phyloP scores from a whole-genome alignment of 2,888 invertebrate species.

The Pemphredon lugubris region DNA sequence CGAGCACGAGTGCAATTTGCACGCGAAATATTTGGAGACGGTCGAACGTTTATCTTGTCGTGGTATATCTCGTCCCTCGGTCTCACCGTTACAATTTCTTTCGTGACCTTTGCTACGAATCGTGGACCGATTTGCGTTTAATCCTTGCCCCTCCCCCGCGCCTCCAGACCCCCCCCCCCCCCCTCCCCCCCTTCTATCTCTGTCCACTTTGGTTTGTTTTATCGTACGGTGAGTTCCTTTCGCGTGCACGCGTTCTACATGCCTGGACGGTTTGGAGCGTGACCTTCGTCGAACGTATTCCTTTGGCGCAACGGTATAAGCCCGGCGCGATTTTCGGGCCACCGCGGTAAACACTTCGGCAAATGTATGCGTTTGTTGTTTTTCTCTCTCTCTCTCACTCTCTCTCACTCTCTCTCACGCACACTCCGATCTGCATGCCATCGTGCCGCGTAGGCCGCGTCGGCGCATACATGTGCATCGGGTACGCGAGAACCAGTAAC shows the following conservation, averaged over 20 bases:
- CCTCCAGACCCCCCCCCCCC: too few species aligned
- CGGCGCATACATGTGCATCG: constrained; percentile 16
- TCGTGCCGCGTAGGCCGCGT: constrained; percentile 30
- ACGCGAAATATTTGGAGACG: too few species aligned
- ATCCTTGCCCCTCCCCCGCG: too few species aligned
- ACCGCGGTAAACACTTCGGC: constrained; percentile 31
- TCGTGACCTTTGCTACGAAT: too few species aligned
- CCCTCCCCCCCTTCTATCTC: background rate
- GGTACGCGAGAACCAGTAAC: constrained; percentile 61
- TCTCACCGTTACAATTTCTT: too few species aligned
- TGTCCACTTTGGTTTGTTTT: background rate
- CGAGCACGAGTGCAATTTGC: constrained; percentile 33
- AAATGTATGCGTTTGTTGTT: constrained; percentile 13
- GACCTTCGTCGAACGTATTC: constrained; percentile 49
- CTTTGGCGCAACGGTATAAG: constrained; percentile 40
- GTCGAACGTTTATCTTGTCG: too few species aligned
- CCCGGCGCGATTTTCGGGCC: constrained; percentile 37
- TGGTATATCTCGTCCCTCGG: background rate
- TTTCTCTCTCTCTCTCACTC: constrained; percentile 17
- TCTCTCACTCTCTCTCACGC: constrained; percentile 10
- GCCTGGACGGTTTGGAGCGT: constrained; percentile 28
- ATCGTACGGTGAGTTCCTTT: background rate
- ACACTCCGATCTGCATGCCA: constrained; percentile 4
- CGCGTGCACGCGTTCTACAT: background rate
- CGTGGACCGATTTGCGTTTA: too few species aligned